phyloP scores from a whole-genome alignment of 2,888 invertebrate genomes.

The Pristionchus fissidentatus region DNA sequence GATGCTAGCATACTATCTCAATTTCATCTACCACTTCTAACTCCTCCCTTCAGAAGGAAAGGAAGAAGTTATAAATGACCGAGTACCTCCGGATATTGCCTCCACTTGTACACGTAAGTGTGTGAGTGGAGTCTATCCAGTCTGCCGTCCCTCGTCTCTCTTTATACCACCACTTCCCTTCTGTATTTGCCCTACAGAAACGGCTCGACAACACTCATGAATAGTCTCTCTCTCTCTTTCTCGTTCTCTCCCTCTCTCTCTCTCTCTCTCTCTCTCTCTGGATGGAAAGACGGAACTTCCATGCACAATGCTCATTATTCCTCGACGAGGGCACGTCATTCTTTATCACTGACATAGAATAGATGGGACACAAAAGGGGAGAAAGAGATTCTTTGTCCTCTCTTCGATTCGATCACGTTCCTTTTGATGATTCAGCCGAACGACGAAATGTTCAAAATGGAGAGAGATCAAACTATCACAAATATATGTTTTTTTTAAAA shows the following conservation, averaged over 20 bases:
- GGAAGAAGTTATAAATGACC: background rate
- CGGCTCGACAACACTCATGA: slow-evolving; percentile 1
- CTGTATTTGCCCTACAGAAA: background rate
- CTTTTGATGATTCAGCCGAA: slow-evolving; percentile 10
- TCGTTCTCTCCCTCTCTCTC: slow-evolving; percentile 17
- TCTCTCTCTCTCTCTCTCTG: background rate
- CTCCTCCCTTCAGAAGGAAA: no score
- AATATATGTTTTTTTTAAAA: background rate
- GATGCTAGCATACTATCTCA: no score
- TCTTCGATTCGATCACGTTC: background rate
- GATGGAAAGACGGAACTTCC: slow-evolving; percentile 3
- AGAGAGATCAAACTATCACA: background rate
- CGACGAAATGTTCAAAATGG: background rate
- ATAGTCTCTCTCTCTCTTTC: slow-evolving; percentile 27
- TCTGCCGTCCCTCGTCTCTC: background rate
- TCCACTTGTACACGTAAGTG: slow-evolving; percentile 8
- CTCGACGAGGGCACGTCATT: background rate
- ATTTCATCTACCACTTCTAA: no score
- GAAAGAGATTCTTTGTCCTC: background rate
- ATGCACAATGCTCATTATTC: slow-evolving; percentile 43
- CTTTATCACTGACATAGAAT: slow-evolving; percentile 1
- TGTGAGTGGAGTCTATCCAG: background rate
- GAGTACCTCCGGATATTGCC: background rate
- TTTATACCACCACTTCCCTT: background rate
- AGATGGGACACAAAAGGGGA: slow-evolving; percentile 14